A percentile compares a stretch with the other conserved stretches of the same genome.
Evolutionary conservation across 2,888 invertebrate genomes (phyloP).

Genomic region (Sialis fuliginosa): DNA sequence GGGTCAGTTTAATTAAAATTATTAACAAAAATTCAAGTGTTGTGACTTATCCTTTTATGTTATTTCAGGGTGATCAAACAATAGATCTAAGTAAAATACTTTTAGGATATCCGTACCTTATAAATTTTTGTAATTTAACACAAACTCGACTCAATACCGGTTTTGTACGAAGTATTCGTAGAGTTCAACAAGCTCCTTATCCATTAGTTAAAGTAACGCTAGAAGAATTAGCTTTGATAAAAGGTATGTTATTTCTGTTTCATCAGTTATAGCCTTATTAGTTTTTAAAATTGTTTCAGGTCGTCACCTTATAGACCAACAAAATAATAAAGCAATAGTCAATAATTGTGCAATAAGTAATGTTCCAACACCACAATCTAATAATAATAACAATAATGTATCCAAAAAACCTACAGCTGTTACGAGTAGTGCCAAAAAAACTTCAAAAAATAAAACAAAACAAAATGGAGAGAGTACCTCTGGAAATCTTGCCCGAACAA

Average conservation of each 20-base stretch:
- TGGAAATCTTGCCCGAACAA: conserved; percentile 55
- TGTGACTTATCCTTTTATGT: conserved; percentile 6
- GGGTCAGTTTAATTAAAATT: conserved; percentile 25
- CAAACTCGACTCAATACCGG: conserved; percentile 57
- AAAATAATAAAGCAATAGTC: conserved; percentile 16
- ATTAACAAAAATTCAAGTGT: conserved; percentile 5
- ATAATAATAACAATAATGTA: conserved; percentile 9
- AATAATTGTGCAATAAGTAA: conserved; percentile 2
- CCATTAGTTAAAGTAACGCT: conserved; percentile 52
- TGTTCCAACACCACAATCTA: conserved; percentile 2
- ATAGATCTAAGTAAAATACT: conserved; percentile 53
- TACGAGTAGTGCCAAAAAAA: conserved; percentile 19
- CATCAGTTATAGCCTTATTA: background rate
- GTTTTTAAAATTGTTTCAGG: conserved; percentile 12
- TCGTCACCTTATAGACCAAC: conserved; percentile 18
- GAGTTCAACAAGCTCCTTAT: conserved; percentile 68
- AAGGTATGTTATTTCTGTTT: conserved; percentile 13
- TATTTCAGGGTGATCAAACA: conserved; percentile 45
- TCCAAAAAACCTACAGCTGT: conserved; percentile 20
- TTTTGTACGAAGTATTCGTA: conserved; percentile 48
- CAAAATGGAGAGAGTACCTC: conserved; percentile 28
- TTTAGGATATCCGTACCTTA: conserved; percentile 52
- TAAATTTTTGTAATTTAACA: conserved; percentile 57
- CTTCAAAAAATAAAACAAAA: conserved; percentile 23
- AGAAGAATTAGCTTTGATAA: conserved; percentile 26